Percentiles rank a stretch among this genome's conserved stretches.
Evolutionary conservation across 2,113 vertebrate species (phyloP).

Genomic region (Cochlearius cochlearius): DNA sequence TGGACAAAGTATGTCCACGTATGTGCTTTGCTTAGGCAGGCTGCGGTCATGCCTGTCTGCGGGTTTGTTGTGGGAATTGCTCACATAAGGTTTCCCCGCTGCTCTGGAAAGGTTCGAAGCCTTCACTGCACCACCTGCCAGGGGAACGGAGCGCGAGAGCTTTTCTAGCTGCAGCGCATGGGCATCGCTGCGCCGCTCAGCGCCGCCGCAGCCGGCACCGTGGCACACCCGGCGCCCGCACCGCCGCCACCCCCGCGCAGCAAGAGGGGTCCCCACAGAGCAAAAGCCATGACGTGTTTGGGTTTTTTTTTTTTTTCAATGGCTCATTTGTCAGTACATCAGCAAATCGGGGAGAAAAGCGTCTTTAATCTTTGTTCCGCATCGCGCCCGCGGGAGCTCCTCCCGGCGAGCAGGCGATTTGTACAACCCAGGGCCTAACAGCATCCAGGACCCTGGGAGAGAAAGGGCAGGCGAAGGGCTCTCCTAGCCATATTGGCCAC

Average conservation of each 20-base stretch:
- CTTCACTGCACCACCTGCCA: neutral
- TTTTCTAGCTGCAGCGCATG: fast-evolving
- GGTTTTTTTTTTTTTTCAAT: too few relatives aligned
- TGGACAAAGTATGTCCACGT: fast-evolving
- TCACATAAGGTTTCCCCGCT: neutral
- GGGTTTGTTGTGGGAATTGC: neutral
- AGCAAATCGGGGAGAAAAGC: neutral
- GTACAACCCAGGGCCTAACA: neutral
- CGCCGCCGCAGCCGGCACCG: fast-evolving
- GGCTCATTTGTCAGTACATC: neutral
- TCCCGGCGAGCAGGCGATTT: neutral
- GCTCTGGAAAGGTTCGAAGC: neutral
- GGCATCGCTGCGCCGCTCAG: fast-evolving
- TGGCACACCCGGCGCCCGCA: fast-evolving
- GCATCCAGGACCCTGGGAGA: neutral
- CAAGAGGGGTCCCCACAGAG: neutral
- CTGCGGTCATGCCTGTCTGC: fast-evolving
- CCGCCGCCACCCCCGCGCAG: fast-evolving
- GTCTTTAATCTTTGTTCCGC: neutral
- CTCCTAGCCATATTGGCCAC: fast-evolving
- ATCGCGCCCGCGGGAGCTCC: neutral
- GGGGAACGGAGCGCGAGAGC: fast-evolving
- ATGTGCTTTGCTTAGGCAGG: fast-evolving
- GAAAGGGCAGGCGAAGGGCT: neutral
- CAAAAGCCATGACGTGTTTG: fast-evolving